Evolutionary conservation across 37 sponge, comb jelly and placozoan genomes (phyloP).

Genomic region (Eunapius fragilis): DNA sequence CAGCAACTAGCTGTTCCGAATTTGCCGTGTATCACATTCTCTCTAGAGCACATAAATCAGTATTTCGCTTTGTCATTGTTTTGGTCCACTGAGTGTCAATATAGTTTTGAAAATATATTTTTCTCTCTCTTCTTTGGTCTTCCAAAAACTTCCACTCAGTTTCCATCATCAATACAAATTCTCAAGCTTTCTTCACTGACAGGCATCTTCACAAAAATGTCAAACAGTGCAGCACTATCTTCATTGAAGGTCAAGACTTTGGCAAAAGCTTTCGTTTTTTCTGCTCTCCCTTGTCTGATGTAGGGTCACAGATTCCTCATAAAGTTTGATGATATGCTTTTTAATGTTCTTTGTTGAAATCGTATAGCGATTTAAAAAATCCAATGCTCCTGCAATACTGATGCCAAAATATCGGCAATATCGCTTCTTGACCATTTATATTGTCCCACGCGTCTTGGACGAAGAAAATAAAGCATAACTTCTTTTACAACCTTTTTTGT

Average conservation of each 20-base stretch:
- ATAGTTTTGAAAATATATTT: background rate
- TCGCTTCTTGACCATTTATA: background rate
- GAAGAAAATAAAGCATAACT: background rate
- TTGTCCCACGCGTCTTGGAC: too few species aligned
- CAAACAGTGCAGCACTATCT: background rate
- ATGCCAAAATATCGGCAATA: background rate
- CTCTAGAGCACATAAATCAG: background rate
- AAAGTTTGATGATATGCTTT: too few species aligned
- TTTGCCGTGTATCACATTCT: background rate
- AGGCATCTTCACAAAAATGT: background rate
- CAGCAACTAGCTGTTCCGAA: background rate
- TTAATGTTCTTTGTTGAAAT: background rate
- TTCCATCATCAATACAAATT: too few species aligned
- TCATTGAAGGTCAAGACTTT: background rate
- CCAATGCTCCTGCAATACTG: background rate
- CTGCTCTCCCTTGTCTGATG: background rate
- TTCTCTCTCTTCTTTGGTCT: background rate
- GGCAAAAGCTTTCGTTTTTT: background rate
- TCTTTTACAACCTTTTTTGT: too few species aligned
- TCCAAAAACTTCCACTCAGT: background rate
- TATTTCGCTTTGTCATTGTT: background rate
- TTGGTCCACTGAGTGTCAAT: background rate
- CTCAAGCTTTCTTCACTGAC: background rate
- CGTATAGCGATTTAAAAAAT: background rate
- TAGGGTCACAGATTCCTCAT: background rate